phyloP scores from a whole-genome alignment of 2,113 vertebrate genomes.

The Trogon melanurus region DNA sequence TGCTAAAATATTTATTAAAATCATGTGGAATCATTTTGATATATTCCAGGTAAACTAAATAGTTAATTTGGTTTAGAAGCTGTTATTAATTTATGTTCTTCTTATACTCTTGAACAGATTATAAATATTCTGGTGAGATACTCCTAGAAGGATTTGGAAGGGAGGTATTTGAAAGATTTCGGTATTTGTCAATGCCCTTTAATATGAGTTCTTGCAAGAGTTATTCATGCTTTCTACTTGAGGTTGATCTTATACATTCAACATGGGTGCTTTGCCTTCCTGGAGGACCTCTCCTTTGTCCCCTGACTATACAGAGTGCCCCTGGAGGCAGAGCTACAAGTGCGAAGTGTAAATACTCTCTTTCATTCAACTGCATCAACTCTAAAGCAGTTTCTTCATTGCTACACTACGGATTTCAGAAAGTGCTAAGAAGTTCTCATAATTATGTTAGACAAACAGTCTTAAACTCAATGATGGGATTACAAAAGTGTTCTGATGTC shows the following conservation, averaged over 20 bases:
- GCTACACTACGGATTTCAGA: neutral
- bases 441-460: neutral
- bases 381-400: neutral
- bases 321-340: neutral
- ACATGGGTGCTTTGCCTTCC: neutral
- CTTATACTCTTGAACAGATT: neutral
- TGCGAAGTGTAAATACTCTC: neutral
- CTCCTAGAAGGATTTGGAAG: neutral
- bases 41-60: neutral
- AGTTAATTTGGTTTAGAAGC: neutral
- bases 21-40: neutral
- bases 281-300: neutral
- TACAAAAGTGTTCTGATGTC: neutral
- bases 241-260: neutral
- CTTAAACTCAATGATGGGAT: neutral
- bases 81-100: neutral
- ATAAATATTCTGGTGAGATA: neutral
- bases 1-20: neutral
- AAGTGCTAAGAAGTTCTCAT: neutral
- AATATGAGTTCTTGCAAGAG: neutral
- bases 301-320: neutral
- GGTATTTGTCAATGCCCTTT: neutral
- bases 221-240: neutral
- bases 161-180: neutral
- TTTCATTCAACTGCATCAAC: neutral